phyloP scores from a whole-genome alignment of 2,113 vertebrate species.

The Notothenia rossii region DNA sequence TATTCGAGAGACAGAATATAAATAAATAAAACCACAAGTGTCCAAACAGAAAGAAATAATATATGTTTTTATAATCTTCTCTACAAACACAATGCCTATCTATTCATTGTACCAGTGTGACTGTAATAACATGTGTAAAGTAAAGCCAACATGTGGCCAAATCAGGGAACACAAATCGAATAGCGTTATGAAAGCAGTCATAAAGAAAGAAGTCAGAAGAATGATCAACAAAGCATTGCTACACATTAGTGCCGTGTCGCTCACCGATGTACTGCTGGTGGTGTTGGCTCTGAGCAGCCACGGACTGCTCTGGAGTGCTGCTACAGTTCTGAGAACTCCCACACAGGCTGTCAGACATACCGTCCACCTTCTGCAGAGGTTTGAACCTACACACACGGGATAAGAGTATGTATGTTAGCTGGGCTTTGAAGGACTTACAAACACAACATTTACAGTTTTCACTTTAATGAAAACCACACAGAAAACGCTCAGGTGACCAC shows the following conservation, averaged over 20 bases:
- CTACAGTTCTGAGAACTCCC: conserved; percentile 86
- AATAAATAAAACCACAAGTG: no score
- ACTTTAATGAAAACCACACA: neutral
- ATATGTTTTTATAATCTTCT: no score
- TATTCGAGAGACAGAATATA: no score
- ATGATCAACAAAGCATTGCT: neutral
- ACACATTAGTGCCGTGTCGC: neutral
- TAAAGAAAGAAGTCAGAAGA: no score
- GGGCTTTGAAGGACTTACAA: neutral
- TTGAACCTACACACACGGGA: conserved; percentile 86
- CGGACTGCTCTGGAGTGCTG: conserved; percentile 90
- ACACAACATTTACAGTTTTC: neutral
- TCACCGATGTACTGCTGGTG: conserved; percentile 98
- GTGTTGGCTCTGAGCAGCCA: conserved; percentile 94
- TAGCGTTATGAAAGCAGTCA: no score
- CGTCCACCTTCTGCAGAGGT: conserved; percentile 93
- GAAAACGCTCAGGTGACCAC: neutral
- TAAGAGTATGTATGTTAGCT: conserved; percentile 6
- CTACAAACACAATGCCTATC: no score
- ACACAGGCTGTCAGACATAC: conserved; percentile 86
- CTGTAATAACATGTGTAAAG: no score
- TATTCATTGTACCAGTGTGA: no score
- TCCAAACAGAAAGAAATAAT: no score
- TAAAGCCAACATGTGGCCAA: no score
- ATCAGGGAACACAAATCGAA: no score